phyloP scores from a whole-genome alignment of 2,888 invertebrate species.

The Augiades crinisus region DNA sequence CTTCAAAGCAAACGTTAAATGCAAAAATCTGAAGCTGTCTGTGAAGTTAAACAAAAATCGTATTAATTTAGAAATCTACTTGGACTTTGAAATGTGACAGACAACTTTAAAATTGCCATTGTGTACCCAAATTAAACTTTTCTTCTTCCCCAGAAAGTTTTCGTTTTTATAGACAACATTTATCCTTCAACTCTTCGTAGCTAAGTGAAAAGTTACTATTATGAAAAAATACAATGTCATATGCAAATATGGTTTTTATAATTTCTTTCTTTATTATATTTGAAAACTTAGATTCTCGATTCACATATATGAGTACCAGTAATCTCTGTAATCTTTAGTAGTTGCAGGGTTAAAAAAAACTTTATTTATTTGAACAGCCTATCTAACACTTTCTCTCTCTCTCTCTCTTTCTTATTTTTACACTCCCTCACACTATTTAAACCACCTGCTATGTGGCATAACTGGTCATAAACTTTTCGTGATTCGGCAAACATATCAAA shows the following conservation, averaged over 20 bases:
- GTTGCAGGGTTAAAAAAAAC: too few species aligned
- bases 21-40: constrained; percentile 51
- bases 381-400: too few species aligned
- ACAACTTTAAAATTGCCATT: constrained; percentile 66
- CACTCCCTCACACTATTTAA: too few species aligned
- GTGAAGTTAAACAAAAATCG: constrained; percentile 61
- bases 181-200: constrained; percentile 38
- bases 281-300: too few species aligned
- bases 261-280: too few species aligned
- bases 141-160: constrained; percentile 45
- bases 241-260: not conserved
- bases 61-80: constrained; percentile 68
- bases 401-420: too few species aligned
- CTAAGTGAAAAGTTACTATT: constrained; percentile 29
- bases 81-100: constrained; percentile 59
- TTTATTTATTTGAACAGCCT: too few species aligned
- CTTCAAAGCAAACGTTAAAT: constrained; percentile 40
- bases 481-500: too few species aligned
- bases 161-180: constrained; percentile 38
- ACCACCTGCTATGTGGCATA: too few species aligned
- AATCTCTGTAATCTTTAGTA: too few species aligned
- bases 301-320: too few species aligned
- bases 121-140: constrained; percentile 63
- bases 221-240: constrained; percentile 5
- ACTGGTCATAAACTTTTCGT: too few species aligned